These are phyloP conservation scores for Cabera pusaria DNA, from an alignment of 2,888 invertebrate genomes.

Conservation along the genomic window DNA sequence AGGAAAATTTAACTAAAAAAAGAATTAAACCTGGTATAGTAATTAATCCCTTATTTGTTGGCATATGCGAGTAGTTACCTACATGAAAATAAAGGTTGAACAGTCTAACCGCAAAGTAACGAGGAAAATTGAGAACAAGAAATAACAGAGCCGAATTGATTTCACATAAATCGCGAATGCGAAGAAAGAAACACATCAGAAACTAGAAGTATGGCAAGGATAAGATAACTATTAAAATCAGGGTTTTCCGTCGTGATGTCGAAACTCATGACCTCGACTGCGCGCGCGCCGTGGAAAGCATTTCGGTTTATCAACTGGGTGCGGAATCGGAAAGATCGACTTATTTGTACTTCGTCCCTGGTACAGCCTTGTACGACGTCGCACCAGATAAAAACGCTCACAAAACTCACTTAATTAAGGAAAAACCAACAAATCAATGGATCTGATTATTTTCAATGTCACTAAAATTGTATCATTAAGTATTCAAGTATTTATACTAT, in stretches of 20 bases:
- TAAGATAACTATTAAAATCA: constrained; percentile 11
- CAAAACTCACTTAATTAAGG: constrained; percentile 31
- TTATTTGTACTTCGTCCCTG: constrained; percentile 53
- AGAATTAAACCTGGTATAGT: too few species aligned
- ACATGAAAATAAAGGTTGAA: too few species aligned
- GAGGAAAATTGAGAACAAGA: too few species aligned
- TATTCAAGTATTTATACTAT: too few species aligned
- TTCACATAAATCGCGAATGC: too few species aligned
- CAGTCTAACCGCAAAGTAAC: too few species aligned
- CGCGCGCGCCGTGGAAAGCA: constrained; percentile 58
- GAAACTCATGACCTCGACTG: constrained; percentile 38
- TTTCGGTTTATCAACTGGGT: constrained; percentile 59
- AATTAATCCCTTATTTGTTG: too few species aligned
- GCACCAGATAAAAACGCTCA: constrained; percentile 57
- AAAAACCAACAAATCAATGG: constrained; percentile 15
- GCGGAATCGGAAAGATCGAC: constrained; percentile 62
- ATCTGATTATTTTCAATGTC: too few species aligned
- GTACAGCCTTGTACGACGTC: constrained; percentile 62
- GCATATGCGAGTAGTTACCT: too few species aligned
- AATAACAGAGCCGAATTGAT: too few species aligned
- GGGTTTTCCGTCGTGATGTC: constrained; percentile 22
- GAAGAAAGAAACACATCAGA: not conserved
- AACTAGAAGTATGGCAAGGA: not conserved
- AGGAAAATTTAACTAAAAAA: constrained; percentile 20
- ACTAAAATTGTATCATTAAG: too few species aligned